Evolutionary conservation across 2,888 invertebrate species (phyloP).

Genomic region (Yponomeuta plumbellus): DNA sequence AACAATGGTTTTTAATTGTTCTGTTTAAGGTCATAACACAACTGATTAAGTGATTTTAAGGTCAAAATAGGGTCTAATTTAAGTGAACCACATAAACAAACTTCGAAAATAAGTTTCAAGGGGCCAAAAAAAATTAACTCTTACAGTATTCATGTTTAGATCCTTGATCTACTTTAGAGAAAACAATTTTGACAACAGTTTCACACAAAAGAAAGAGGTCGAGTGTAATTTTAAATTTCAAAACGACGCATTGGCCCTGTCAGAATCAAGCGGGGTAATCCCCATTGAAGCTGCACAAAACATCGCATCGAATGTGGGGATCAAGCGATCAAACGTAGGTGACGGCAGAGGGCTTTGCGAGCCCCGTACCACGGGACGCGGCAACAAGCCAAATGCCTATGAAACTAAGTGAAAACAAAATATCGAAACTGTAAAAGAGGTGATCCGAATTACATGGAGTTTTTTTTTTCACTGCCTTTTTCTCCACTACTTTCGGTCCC

Average conservation of each 20-base stretch:
- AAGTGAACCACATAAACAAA: too few species aligned
- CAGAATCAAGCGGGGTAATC: slow-evolving; percentile 4
- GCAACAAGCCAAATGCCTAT: neutral
- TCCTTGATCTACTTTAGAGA: neutral
- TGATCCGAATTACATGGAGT: too few species aligned
- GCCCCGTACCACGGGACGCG: slow-evolving; percentile 3
- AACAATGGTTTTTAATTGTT: too few species aligned
- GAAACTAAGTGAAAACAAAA: neutral
- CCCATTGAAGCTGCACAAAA: slow-evolving; percentile 9
- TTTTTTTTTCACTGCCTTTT: too few species aligned
- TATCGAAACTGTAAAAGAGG: neutral
- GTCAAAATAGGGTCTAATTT: too few species aligned
- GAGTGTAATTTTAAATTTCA: neutral
- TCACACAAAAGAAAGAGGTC: neutral
- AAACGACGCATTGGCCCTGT: neutral
- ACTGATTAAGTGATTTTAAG: too few species aligned
- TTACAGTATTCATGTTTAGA: too few species aligned
- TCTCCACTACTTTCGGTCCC: too few species aligned
- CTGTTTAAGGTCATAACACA: too few species aligned
- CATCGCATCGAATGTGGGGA: neutral
- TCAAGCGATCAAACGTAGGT: slow-evolving; percentile 4
- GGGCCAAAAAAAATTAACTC: too few species aligned
- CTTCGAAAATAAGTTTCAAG: too few species aligned
- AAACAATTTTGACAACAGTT: slow-evolving; percentile 26
- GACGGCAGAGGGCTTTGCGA: neutral